These are phyloP conservation scores for Ernsta delagoae DNA, from an alignment of 2,888 invertebrate species.

Conservation along the genomic window DNA sequence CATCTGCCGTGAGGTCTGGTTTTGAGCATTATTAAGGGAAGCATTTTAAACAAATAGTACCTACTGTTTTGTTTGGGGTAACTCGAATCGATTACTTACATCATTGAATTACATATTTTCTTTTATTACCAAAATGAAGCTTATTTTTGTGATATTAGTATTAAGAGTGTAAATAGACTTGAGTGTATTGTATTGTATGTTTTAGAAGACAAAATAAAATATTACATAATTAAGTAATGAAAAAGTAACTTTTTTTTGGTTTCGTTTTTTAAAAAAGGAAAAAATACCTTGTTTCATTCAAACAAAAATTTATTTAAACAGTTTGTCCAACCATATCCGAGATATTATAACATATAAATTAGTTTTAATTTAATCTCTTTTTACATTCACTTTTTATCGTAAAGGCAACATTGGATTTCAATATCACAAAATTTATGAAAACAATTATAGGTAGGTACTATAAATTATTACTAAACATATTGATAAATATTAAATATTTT, in stretches of 20 bases:
- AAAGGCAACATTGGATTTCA: too few species aligned
- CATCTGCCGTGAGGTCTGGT: slow-evolving; percentile 76
- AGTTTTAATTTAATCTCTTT: not conserved
- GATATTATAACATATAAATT: not conserved
- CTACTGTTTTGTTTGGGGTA: not conserved
- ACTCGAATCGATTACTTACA: too few species aligned
- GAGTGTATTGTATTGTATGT: not conserved
- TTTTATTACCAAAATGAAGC: slow-evolving; percentile 13
- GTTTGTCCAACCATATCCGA: too few species aligned
- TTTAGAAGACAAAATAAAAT: not conserved
- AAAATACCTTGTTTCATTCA: not conserved
- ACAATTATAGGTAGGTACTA: too few species aligned
- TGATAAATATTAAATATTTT: not conserved
- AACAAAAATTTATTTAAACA: slow-evolving; percentile 2
- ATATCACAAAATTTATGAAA: too few species aligned
- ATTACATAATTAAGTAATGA: not conserved
- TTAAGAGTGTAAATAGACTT: slow-evolving; percentile 38
- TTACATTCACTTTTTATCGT: not conserved
- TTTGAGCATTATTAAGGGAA: slow-evolving; percentile 36
- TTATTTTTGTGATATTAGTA: slow-evolving; percentile 56
- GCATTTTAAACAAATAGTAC: not conserved
- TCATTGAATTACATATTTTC: too few species aligned
- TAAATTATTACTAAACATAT: too few species aligned
- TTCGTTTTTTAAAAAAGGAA: too few species aligned
- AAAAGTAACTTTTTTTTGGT: too few species aligned